Percentiles rank a stretch among this genome's conserved stretches.
These are phyloP conservation scores for Troides helena DNA, from an alignment of 2,888 invertebrate genomes.

Conservation along the genomic window DNA sequence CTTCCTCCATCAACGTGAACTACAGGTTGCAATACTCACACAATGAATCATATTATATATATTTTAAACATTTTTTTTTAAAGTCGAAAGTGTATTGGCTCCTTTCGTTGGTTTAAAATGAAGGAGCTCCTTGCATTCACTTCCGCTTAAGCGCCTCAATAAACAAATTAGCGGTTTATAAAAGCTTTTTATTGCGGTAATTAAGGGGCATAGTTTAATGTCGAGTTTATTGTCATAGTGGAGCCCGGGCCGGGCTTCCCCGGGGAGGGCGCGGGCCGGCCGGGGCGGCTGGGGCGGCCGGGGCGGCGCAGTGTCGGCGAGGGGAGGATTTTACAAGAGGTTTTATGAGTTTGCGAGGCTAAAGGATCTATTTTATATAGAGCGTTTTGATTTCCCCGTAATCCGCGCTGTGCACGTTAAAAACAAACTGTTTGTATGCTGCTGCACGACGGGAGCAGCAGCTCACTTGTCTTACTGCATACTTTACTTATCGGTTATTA, in stretches of 20 bases:
- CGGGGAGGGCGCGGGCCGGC: slow-evolving; percentile 17
- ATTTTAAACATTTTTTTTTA: too few relatives aligned
- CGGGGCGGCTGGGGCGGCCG: too few relatives aligned
- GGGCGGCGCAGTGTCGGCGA: too few relatives aligned
- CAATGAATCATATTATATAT: too few relatives aligned
- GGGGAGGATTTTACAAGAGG: slow-evolving; percentile 34
- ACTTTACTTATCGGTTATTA: too few relatives aligned
- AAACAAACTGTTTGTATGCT: too few relatives aligned
- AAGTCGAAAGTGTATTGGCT: too few relatives aligned
- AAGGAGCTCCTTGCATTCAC: neutral
- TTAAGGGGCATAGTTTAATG: slow-evolving; percentile 30
- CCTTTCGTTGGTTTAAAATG: too few relatives aligned
- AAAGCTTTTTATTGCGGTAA: slow-evolving; percentile 29
- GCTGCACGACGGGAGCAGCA: too few relatives aligned
- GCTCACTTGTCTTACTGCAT: too few relatives aligned
- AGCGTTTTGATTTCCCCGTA: slow-evolving; percentile 35
- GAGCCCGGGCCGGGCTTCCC: slow-evolving; percentile 29
- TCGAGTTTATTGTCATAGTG: slow-evolving; percentile 30
- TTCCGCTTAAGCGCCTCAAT: slow-evolving; percentile 20
- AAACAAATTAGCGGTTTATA: slow-evolving; percentile 30
- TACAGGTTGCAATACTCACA: too few relatives aligned
- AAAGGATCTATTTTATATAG: slow-evolving; percentile 53
- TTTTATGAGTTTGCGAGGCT: slow-evolving; percentile 51
- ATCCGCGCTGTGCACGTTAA: neutral
- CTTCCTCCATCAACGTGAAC: too few relatives aligned